Evolutionary conservation across 2,113 vertebrate species (phyloP), one percentile per base, ranked within the genome.

Genomic region (Tachysurus fulvidraco): DNA sequence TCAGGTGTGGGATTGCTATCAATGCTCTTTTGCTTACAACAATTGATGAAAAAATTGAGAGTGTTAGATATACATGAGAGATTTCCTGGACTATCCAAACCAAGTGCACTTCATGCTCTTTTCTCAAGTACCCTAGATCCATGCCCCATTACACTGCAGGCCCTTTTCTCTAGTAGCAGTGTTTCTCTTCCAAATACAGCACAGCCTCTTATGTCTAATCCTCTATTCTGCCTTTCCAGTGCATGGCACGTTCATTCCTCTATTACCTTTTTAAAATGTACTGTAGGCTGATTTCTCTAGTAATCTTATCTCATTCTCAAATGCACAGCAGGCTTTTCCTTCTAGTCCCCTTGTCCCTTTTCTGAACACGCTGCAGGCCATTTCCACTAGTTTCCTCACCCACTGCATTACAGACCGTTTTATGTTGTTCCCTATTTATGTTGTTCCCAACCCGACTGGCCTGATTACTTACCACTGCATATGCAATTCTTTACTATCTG

Each of bases 101-200:
- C n/a, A 79, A 60, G 23, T 81, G 78, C 36, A 60, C 23, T 23
- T 54, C n/a, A 28, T 78, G 6, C 74, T 77, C 50, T 78, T 81
- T 44, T 12, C 55, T 44, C 30, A 59, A 80, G 28, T 81, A 30
- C 60, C 23, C 55, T 60, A 81, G 78, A 59, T 80, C 54, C 54
- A 80, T 23, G 11, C 21, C 52, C 54, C 28, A 57, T 57, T 79
- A 23, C 54, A 17, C n/a, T 54, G 16, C 76, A 79, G 52, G 46
- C 13, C 6, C 28, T 79, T 79, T 78, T 57, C 46, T 79, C 50
- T 79, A 57, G 76, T 55, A 79, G n/a, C 52, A 1, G 28, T 55
- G n/a, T 55, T 55, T 23, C 50, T n/a, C 23, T 76, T 50, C 10
- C 41, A 25, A 50, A 52, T n/a, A 14, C 73, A 25, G n/a, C 16